Conservation (phyloP, 2,888 invertebrate genomes). For the Callosobruchus maculatus region DNA sequence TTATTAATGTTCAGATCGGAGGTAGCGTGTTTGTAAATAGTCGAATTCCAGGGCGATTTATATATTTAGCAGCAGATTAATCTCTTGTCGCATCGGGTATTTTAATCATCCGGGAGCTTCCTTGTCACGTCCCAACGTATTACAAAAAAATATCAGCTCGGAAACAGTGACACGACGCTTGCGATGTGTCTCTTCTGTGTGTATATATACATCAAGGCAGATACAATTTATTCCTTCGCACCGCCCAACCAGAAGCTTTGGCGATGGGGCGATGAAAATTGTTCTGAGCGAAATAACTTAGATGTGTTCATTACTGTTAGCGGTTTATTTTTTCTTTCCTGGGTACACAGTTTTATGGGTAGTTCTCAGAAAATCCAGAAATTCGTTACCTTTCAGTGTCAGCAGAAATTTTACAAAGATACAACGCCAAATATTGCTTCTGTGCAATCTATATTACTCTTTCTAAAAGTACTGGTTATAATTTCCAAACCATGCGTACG, state of each 20-base stretch:
- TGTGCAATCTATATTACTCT: no score
- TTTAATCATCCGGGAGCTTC: conserved; percentile 44
- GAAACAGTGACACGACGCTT: neutral
- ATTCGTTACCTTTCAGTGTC: no score
- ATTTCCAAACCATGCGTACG: no score
- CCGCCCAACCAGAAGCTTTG: neutral
- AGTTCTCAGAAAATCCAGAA: no score
- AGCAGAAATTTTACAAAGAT: no score
- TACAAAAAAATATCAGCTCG: conserved; percentile 32
- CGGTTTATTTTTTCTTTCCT: no score
- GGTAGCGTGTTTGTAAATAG: conserved; percentile 43
- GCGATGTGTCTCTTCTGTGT: neutral
- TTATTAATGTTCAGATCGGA: conserved; percentile 39
- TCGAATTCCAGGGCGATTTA: conserved; percentile 48
- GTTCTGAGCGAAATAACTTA: neutral
- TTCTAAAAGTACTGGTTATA: no score
- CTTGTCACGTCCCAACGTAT: conserved; percentile 35
- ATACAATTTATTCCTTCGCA: neutral
- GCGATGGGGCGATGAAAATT: neutral
- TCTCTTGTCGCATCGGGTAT: conserved; percentile 45
- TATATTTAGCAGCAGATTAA: conserved; percentile 50
- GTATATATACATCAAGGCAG: neutral
- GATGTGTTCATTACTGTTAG: no score
- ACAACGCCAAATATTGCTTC: no score
- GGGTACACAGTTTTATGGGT: no score